Evolutionary conservation across 2,888 invertebrate genomes (phyloP).

Genomic region (Caenorhabditis japonica): DNA sequence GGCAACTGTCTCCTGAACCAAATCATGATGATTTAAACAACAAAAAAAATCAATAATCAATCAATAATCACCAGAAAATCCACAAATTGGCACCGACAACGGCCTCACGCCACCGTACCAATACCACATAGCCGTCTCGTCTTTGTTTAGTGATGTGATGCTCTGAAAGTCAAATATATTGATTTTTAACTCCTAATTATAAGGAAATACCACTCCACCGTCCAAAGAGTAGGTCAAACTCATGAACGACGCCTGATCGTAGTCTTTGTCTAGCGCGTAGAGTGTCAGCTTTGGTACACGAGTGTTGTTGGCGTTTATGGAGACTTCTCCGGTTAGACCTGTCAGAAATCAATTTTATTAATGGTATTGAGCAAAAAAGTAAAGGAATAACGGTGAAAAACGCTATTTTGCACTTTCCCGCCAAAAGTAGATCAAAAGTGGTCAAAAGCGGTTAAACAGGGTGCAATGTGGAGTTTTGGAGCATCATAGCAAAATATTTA

Average conservation of each 20-base stretch:
- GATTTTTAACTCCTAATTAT: slow-evolving; percentile 10
- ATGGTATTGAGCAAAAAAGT: background rate
- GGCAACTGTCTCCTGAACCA: slow-evolving; percentile 42
- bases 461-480: no score
- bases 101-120: slow-evolving; percentile 52
- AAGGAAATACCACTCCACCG: slow-evolving; percentile 43
- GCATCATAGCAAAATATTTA: no score
- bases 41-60: no score
- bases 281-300: slow-evolving; percentile 54
- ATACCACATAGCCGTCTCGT: slow-evolving; percentile 38
- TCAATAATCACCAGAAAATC: slow-evolving; percentile 25
- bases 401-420: no score
- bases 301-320: slow-evolving; percentile 57
- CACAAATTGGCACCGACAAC: slow-evolving; percentile 53
- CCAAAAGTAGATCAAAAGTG: no score
- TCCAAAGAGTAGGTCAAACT: slow-evolving; percentile 55
- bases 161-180: background rate
- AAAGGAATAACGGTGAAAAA: no score
- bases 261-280: slow-evolving; percentile 49
- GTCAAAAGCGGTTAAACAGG: no score
- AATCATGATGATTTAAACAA: no score
- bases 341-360: no score
- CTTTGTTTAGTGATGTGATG: background rate
- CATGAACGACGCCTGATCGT: slow-evolving; percentile 53
- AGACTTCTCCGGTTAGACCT: slow-evolving; percentile 61